Base-by-base conservation (phyloP, 2,888 invertebrate species). In the Synanthedon andrenaeformis region DNA sequence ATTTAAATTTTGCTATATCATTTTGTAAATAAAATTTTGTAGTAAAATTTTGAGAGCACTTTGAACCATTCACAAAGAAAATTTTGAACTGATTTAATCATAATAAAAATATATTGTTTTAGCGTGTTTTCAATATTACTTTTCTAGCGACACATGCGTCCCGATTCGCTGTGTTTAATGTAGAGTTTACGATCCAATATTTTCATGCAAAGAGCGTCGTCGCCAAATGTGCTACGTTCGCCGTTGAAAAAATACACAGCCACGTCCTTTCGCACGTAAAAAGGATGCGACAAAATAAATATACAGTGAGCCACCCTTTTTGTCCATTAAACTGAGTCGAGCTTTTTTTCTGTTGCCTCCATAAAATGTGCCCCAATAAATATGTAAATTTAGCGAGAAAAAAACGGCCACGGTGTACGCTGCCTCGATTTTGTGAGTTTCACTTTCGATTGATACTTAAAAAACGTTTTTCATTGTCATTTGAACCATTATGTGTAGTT, bases 291-390 rank as follows among this genome's bases (percentile, higher is more conserved):
- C 86, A 86, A 74, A 83, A 87, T 87, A 87, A 87, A 87, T 87
- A 87, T 82, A 87, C 85, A 82, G 70, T 67, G 66, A 80, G 79
- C 77, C 84, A 85, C 85, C 86, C 87, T 87, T 87, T 87, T 86
- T 82, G 85, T 85, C 83, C 84, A 83, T 86, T 82, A 85, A 86
- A 87, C 80, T 6, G 75, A 74, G 78, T 80, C 72, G 70, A 74
- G 79, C 72, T 79, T 84, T 85, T 72, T 80, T 86, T 82, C 74
- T 74, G 76, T 65, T 78, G 77, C 79, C 72, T 66, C 79, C 83
- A 84, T 87, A 87, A 87, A 87, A 83, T 83, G 82, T 81, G 87
- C 82, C 82, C 87, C 86, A 87, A 87, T 87, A 87, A 87, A 87
- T 87, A 87, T 87, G 87, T 86, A 86, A 87, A 87, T 86, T 76